phyloP scores from a whole-genome alignment of 53 echinoderm and acorn worm species.

The Glandiceps talaboti region DNA sequence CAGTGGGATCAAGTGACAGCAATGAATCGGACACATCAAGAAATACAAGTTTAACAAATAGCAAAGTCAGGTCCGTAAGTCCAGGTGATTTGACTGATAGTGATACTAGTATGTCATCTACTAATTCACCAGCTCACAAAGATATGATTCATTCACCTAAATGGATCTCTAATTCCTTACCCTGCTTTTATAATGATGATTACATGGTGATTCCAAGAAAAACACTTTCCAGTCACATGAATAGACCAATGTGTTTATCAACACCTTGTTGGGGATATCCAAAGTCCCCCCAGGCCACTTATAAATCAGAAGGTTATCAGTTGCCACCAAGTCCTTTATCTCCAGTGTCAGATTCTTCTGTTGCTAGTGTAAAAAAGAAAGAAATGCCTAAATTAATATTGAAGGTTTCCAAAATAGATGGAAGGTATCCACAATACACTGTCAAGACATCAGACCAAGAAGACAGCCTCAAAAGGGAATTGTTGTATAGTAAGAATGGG shows the following conservation, averaged over 20 bases:
- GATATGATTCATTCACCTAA: background rate
- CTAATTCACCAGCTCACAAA: background rate
- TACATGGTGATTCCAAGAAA: too few relatives aligned
- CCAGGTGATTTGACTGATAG: background rate
- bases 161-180: background rate
- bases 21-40: background rate
- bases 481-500: too few relatives aligned
- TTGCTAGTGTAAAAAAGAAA: too few relatives aligned
- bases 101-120: background rate
- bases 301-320: too few relatives aligned
- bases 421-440: too few relatives aligned
- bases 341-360: background rate
- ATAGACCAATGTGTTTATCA: background rate
- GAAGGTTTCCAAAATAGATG: background rate
- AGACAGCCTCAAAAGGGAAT: too few relatives aligned
- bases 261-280: background rate
- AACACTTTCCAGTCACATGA: background rate
- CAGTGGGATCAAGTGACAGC: background rate
- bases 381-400: background rate
- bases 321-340: background rate
- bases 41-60: background rate
- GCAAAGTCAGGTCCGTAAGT: background rate
- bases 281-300: background rate
- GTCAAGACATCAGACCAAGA: too few relatives aligned
- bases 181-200: background rate